phyloP scores from a whole-genome alignment of 2,113 vertebrate species.

The Condylura cristata region DNA sequence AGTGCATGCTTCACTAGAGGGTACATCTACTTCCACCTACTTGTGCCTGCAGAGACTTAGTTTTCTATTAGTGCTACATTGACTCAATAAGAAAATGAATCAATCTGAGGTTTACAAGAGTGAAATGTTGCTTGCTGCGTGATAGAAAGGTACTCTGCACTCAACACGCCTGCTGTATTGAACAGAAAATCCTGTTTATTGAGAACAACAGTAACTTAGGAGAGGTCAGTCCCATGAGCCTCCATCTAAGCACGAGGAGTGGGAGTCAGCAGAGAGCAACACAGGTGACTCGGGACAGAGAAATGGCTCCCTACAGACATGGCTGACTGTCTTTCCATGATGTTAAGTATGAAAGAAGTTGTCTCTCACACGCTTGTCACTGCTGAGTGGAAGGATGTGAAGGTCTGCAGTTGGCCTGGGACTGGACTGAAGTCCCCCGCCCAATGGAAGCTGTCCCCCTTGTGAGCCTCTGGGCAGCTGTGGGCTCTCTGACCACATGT shows the following conservation, averaged over 20 bases:
- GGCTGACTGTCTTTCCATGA: neutral
- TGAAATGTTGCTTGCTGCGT: neutral
- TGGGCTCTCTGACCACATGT: neutral
- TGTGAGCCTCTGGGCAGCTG: neutral
- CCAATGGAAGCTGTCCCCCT: neutral
- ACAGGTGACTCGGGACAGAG: neutral
- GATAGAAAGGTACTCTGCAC: neutral
- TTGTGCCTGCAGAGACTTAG: neutral
- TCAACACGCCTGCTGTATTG: neutral
- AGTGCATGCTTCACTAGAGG: neutral
- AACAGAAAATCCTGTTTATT: neutral
- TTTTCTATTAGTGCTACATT: slow-evolving; percentile 20
- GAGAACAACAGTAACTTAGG: neutral
- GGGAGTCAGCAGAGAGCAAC: neutral
- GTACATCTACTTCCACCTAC: neutral
- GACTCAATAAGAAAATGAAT: neutral
- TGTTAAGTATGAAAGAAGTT: neutral
- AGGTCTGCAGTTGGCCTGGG: neutral
- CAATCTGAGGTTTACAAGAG: neutral
- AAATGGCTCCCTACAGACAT: neutral
- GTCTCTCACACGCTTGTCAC: neutral
- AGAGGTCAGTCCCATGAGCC: neutral
- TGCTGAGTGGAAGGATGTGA: neutral
- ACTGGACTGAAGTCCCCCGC: neutral
- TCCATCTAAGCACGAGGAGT: neutral